phyloP scores from a whole-genome alignment of 2,113 vertebrate genomes.

The Tetrao urogallus region DNA sequence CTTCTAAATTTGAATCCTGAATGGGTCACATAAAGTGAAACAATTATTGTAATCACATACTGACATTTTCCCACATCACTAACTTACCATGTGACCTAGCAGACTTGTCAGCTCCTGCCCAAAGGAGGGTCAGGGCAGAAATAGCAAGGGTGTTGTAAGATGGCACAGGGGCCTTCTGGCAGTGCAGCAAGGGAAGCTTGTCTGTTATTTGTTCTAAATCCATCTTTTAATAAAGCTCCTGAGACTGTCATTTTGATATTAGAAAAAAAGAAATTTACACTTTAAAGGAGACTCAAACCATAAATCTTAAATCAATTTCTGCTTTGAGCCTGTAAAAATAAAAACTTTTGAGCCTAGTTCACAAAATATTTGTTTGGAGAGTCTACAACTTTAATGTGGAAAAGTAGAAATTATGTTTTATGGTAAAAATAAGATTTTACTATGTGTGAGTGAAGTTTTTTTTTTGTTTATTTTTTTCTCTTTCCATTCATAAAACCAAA shows the following conservation, averaged over 20 bases:
- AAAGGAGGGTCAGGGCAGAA: slow-evolving; percentile 46
- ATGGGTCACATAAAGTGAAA: slow-evolving; percentile 8
- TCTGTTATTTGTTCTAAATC: not conserved
- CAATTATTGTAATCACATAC: slow-evolving; percentile 45
- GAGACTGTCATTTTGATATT: slow-evolving; percentile 29
- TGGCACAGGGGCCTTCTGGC: slow-evolving; percentile 12
- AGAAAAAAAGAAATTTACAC: slow-evolving; percentile 41
- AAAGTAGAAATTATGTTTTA: slow-evolving; percentile 1
- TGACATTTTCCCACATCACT: slow-evolving; percentile 65
- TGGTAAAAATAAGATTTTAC: not conserved
- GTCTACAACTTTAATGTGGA: not conserved
- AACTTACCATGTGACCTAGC: slow-evolving; percentile 57
- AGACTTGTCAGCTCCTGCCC: slow-evolving; percentile 53
- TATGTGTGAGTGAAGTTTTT: not conserved
- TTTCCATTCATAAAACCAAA: slow-evolving; percentile 14
- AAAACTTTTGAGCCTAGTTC: not conserved
- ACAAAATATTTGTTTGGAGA: not conserved
- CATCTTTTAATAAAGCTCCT: slow-evolving; percentile 25
- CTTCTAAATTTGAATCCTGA: slow-evolving; percentile 26
- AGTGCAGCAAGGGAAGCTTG: slow-evolving; percentile 11
- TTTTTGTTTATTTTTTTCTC: not conserved
- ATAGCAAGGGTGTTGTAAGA: slow-evolving; percentile 56
- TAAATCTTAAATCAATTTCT: not conserved
- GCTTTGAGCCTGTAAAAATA: not conserved
- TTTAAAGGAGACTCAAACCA: slow-evolving; percentile 5